Evolutionary conservation across 2,888 invertebrate genomes (phyloP).

Genomic region (Tetranychus piercei): DNA sequence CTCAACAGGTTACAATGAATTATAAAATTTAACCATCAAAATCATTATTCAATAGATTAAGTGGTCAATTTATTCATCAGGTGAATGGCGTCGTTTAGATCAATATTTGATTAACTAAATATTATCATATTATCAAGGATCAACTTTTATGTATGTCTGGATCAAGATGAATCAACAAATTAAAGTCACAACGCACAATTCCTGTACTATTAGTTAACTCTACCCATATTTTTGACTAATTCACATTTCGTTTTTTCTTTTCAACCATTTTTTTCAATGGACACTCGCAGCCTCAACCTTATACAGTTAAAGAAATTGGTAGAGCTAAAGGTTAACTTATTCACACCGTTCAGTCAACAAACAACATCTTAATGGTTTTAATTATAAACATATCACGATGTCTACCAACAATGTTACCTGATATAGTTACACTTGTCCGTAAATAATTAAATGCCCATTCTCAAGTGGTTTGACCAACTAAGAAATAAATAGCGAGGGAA

Average conservation of each 20-base stretch:
- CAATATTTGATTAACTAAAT: neutral
- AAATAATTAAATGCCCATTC: neutral
- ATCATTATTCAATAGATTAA: neutral
- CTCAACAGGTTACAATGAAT: neutral
- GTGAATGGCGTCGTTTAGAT: neutral
- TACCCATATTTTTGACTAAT: no score
- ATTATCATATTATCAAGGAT: neutral
- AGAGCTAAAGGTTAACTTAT: neutral
- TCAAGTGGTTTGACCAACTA: no score
- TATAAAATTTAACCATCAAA: neutral
- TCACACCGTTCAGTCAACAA: neutral
- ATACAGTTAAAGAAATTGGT: neutral
- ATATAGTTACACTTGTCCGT: neutral
- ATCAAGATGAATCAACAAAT: neutral
- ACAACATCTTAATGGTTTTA: neutral
- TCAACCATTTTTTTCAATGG: neutral
- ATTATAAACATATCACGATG: neutral
- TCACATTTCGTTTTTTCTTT: neutral
- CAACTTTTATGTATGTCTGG: no score
- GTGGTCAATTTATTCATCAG: neutral
- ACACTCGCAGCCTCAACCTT: neutral
- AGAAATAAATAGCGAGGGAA: neutral
- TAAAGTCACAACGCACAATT: neutral
- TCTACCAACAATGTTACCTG: neutral
- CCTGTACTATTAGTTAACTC: no score